Percentiles rank a stretch among this genome's conserved stretches.
phyloP scores from a whole-genome alignment of 2,888 invertebrate genomes.

The Alviniconcha strummeri region DNA sequence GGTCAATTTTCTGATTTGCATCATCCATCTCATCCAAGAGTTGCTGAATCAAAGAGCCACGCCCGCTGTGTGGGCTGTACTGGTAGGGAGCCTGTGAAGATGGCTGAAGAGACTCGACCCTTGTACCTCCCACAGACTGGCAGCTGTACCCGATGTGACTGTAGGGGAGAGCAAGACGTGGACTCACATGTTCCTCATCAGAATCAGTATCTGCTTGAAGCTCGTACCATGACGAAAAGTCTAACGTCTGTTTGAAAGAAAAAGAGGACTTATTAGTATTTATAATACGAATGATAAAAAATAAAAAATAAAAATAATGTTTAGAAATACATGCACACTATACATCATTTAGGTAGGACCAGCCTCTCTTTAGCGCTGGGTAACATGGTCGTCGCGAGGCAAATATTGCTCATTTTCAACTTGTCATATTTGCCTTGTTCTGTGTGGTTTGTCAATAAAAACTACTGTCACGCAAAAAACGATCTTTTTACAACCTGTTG shows the following conservation, averaged over 20 bases:
- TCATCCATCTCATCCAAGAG: conserved; percentile 37
- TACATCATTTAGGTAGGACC: no score
- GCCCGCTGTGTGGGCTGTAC: background rate
- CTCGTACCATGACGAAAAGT: conserved; percentile 37
- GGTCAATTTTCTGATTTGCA: conserved; percentile 33
- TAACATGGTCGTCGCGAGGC: no score
- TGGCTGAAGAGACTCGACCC: background rate
- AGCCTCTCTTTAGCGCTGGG: no score
- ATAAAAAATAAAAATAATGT: background rate
- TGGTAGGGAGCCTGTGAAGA: background rate
- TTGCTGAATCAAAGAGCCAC: conserved; percentile 24
- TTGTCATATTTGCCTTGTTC: no score
- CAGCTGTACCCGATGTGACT: background rate
- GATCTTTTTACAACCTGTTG: no score
- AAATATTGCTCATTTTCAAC: no score
- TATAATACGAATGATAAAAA: background rate
- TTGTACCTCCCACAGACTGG: background rate
- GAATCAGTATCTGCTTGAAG: conserved; percentile 39
- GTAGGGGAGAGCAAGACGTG: background rate
- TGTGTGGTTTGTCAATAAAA: no score
- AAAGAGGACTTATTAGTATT: background rate
- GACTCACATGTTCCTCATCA: conserved; percentile 30
- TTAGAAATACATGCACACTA: no score
- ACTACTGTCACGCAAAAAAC: no score
- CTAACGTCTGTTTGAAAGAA: conserved; percentile 27